These are phyloP conservation scores for Neuroscelio doddi DNA, from an alignment of 2,888 invertebrate genomes.

Conservation along the genomic window DNA sequence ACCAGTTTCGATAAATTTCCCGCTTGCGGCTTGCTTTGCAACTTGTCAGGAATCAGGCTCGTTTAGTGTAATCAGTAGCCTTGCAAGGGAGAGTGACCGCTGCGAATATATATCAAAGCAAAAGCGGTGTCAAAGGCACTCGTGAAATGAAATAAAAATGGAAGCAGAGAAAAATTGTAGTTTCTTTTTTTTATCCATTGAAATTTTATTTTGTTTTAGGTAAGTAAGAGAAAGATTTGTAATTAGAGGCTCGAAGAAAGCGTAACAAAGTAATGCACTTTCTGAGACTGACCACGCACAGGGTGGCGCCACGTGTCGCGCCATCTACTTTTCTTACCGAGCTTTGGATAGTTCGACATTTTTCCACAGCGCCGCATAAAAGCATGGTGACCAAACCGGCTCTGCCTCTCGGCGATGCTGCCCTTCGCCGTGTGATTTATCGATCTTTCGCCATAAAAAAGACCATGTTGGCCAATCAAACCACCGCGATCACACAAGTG, in stretches of 20 bases:
- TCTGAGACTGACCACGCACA: constrained; percentile 13
- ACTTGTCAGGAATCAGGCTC: constrained; percentile 11
- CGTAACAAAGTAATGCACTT: too few relatives aligned
- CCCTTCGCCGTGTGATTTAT: constrained; percentile 35
- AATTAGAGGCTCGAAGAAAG: too few relatives aligned
- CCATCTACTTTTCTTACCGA: constrained; percentile 53
- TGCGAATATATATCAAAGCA: too few relatives aligned
- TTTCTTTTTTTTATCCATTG: too few relatives aligned
- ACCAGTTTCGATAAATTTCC: background rate
- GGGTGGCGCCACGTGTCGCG: constrained; percentile 67
- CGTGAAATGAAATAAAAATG: too few relatives aligned
- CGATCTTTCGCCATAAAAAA: constrained; percentile 29
- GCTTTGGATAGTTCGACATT: constrained; percentile 53
- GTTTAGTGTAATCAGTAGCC: constrained; percentile 14
- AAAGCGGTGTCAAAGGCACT: too few relatives aligned
- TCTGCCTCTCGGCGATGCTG: constrained; percentile 8
- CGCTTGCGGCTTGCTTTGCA: constrained; percentile 1
- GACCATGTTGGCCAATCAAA: constrained; percentile 27
- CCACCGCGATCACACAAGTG: constrained; percentile 29
- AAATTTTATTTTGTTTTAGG: too few relatives aligned
- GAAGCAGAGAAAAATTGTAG: too few relatives aligned
- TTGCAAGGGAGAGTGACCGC: background rate
- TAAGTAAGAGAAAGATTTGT: background rate
- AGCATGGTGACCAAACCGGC: constrained; percentile 37
- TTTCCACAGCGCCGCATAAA: constrained; percentile 55